Percentiles rank a stretch among this genome's conserved stretches.
Evolutionary conservation across 1,140 invertebrate species (phyloP).

Genomic region (Augochlora pura): DNA sequence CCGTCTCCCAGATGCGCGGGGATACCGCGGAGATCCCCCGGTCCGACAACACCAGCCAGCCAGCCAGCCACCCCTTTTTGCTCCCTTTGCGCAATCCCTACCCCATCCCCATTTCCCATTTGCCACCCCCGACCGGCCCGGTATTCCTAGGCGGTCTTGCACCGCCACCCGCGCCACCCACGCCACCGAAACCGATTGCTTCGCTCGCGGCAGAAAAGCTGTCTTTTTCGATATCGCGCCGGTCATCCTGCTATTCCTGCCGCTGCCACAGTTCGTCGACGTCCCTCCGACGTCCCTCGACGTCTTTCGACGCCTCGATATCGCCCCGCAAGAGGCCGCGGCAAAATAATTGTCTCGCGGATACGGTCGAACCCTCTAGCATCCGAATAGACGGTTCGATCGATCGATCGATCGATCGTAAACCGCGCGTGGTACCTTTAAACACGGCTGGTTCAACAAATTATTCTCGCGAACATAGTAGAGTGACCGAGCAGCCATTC

Average conservation of each 20-base stretch:
- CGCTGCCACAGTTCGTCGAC: not conserved
- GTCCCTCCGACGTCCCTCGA: not conserved
- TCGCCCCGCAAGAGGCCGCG: too few relatives aligned
- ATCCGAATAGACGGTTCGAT: too few relatives aligned
- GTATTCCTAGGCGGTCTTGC: conserved; percentile 23
- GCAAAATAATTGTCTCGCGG: too few relatives aligned
- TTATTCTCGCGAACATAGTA: too few relatives aligned
- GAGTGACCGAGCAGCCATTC: too few relatives aligned
- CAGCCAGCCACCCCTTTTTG: conserved; percentile 63
- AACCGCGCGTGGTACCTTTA: too few relatives aligned
- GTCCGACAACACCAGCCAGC: conserved; percentile 62
- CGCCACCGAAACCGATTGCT: conserved; percentile 31
- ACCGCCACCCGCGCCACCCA: conserved; percentile 2
- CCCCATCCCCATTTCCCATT: not conserved
- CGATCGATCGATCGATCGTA: not conserved
- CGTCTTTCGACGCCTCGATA: too few relatives aligned
- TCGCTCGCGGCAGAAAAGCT: not conserved
- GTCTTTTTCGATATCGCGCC: not conserved
- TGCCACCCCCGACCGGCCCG: not conserved
- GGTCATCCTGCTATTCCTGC: not conserved
- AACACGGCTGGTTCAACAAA: not conserved
- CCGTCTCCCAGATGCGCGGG: conserved; percentile 68
- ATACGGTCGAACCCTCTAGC: too few relatives aligned
- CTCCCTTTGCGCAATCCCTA: conserved; percentile 49
- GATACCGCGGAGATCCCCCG: conserved; percentile 68